phyloP scores from a whole-genome alignment of 2,797 vertebrate species.

The Dermochelys coriacea region DNA sequence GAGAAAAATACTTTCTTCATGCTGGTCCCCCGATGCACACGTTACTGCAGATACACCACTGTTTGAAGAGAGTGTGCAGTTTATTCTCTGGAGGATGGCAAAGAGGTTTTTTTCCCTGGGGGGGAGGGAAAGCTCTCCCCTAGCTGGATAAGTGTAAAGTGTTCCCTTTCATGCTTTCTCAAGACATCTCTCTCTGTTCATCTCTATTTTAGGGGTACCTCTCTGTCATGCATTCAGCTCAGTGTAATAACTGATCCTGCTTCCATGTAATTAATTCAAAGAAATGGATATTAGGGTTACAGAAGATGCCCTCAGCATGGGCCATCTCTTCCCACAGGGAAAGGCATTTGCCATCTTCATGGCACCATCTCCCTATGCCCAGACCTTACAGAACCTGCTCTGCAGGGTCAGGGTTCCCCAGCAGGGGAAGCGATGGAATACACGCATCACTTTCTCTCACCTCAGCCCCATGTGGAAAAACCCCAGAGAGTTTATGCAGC shows the following conservation, averaged over 20 bases:
- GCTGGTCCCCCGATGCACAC: slow-evolving; percentile 24
- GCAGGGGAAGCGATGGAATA: background rate
- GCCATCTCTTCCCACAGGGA: background rate
- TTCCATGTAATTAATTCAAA: slow-evolving; percentile 53
- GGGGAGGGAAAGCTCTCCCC: slow-evolving; percentile 46
- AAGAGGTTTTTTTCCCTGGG: background rate
- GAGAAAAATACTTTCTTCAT: slow-evolving; percentile 57
- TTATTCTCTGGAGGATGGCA: slow-evolving; percentile 61
- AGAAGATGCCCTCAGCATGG: background rate
- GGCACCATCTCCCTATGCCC: background rate
- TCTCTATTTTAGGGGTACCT: slow-evolving; percentile 50
- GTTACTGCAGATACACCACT: slow-evolving; percentile 47
- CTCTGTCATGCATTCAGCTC: background rate
- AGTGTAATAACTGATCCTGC: slow-evolving; percentile 36
- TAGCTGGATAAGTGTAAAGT: slow-evolving; percentile 66
- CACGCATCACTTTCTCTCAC: too few relatives aligned
- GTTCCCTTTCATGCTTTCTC: slow-evolving; percentile 45
- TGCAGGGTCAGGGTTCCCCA: background rate
- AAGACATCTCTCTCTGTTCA: slow-evolving; percentile 58
- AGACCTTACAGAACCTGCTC: background rate
- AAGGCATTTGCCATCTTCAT: background rate
- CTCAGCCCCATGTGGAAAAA: rapidly evolving
- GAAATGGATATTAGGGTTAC: background rate
- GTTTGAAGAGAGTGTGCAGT: slow-evolving; percentile 67
- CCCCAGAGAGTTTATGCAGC: background rate